phyloP scores from a whole-genome alignment of 2,113 vertebrate genomes.

The Chaenocephalus aceratus region DNA sequence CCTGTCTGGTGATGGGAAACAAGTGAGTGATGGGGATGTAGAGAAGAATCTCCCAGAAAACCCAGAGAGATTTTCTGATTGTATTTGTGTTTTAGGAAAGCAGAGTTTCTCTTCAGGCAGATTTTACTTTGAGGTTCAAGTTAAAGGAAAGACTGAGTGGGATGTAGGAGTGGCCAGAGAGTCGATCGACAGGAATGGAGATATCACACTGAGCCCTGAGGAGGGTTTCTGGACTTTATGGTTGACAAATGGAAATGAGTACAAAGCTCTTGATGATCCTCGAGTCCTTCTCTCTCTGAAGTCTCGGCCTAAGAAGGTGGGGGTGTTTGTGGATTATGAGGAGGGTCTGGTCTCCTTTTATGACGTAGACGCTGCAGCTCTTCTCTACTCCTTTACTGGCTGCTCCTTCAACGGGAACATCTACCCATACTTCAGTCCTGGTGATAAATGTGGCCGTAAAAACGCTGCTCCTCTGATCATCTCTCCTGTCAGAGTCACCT shows the following conservation, averaged over 20 bases:
- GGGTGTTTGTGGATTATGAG: no score
- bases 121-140: constrained; percentile 31
- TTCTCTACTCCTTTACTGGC: background rate
- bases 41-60: accelerated
- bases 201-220: background rate
- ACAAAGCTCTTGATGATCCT: background rate
- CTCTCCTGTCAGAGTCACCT: no score
- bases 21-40: accelerated
- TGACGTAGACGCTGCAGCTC: constrained; percentile 3
- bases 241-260: background rate
- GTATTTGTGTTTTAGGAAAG: constrained; percentile 5
- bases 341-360: constrained; percentile 6
- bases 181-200: background rate
- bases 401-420: background rate
- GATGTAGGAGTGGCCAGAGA: constrained; percentile 2
- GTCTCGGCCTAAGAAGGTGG: no score
- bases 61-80: background rate
- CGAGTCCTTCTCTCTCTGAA: no score
- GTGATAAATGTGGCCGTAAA: no score
- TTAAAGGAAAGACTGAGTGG: background rate
- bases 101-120: constrained; percentile 14
- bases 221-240: background rate
- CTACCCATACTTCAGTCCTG: no score
- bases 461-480: no score
- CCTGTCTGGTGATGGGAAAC: no score